Evolutionary conservation across 2,113 vertebrate species (phyloP), one percentile per base, ranked within the genome.

Genomic region (Campylomormyrus tamandua): DNA sequence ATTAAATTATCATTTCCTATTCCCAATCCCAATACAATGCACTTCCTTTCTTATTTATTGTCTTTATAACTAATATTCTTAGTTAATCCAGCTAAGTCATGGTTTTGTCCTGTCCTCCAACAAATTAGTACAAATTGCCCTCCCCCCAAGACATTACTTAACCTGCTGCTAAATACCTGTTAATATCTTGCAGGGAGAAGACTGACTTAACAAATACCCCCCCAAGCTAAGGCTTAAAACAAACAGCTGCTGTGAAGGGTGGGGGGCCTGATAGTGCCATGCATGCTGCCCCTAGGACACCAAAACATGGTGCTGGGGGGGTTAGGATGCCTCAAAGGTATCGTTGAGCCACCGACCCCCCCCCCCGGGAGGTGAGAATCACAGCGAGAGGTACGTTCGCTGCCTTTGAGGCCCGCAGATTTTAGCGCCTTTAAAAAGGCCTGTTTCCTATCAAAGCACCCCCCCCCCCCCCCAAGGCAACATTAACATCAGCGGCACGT

Each of bases 41-140:
- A n/a, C 48, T 83, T 56, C 74, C 45, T 90, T 93, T 93, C 91
- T 93, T 89, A 58, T 83, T 80, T 92, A 91, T 87, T 56, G 88
- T 88, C 89, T 86, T 62, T 83, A 88, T 86, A 89, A 89, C 31
- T 24, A 62, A 58, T 66, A 83, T 85, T 87, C 90, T 92, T 92
- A 91, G 90, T 88, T 88, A 91, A 88, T 90, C 88, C 83, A 90
- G 88, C 90, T 89, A 90, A 84, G 90, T 90, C 84, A 89, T 46
- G 85, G 56, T n/a, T 83, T 91, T 91, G 90, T 90, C 91, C 91
- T 90, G 89, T 90, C 88, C 83, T 91, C 89, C 53, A 58, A 93
- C 91, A 93, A 93, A 94, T 92, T 87, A 91, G 91, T 92, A 93
- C 93, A 92, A 92, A 93, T 93, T 92, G 88, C 62, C 62, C 62